Evolutionary conservation across 2,888 invertebrate species (phyloP).

Genomic region (Epinotia demarniana): DNA sequence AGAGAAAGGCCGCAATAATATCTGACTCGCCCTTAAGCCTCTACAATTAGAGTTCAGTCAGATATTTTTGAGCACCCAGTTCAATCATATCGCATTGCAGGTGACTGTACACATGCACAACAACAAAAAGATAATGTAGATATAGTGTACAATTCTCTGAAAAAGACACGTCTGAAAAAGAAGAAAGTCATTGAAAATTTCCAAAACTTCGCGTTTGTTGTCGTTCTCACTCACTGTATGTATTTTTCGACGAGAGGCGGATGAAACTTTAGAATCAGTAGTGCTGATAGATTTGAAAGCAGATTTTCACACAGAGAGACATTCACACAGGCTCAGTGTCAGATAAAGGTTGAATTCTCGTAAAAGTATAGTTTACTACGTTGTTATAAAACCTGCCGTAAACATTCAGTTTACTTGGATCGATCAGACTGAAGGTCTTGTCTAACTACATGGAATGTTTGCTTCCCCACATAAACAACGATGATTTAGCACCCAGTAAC

Average conservation of each 20-base stretch:
- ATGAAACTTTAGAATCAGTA: neutral
- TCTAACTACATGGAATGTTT: neutral
- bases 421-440: neutral
- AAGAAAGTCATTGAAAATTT: neutral
- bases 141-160: neutral
- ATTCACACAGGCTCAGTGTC: neutral
- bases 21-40: too few relatives aligned
- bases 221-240: neutral
- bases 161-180: neutral
- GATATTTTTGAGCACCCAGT: too few relatives aligned
- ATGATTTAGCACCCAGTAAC: slow-evolving; percentile 15
- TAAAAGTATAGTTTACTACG: neutral
- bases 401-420: neutral
- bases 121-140: neutral
- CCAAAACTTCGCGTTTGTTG: neutral
- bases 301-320: too few relatives aligned
- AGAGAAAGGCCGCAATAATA: too few relatives aligned
- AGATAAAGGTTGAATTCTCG: neutral
- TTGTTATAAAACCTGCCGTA: neutral
- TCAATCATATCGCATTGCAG: too few relatives aligned
- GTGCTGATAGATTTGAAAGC: neutral
- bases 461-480: slow-evolving; percentile 2
- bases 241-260: neutral
- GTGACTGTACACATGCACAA: too few relatives aligned
- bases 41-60: too few relatives aligned